These are phyloP conservation scores for Pardalotus punctatus DNA, from an alignment of 2,113 vertebrate genomes.

Conservation along the genomic window DNA sequence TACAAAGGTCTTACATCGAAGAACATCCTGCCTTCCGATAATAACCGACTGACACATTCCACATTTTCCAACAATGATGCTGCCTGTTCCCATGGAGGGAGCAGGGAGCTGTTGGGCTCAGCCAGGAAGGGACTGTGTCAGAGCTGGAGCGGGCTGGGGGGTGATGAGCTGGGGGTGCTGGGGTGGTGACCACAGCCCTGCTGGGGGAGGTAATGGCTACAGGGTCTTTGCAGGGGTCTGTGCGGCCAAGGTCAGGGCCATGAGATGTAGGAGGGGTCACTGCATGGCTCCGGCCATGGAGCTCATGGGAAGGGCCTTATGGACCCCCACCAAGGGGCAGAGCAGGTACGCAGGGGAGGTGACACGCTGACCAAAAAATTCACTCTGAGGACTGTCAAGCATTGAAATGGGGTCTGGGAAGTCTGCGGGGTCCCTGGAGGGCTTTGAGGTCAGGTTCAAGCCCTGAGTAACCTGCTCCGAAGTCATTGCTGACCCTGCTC, in stretches of 20 bases:
- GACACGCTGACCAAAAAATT: accelerated
- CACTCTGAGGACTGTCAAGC: neutral
- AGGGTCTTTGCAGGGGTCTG: neutral
- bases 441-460: neutral
- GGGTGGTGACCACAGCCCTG: neutral
- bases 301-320: accelerated
- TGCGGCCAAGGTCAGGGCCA: neutral
- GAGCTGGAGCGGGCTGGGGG: neutral
- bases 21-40: neutral
- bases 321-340: neutral
- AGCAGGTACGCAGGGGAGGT: accelerated
- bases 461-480: accelerated
- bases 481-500: neutral
- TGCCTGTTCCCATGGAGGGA: neutral
- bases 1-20: neutral
- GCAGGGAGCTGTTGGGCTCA: neutral
- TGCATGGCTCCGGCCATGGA: accelerated
- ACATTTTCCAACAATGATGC: neutral
- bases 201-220: neutral
- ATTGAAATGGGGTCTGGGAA: accelerated
- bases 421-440: accelerated
- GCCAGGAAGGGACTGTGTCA: accelerated
- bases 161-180: neutral
- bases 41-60: neutral
- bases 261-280: no score